Base-by-base conservation (phyloP, 2,113 vertebrate species). In the Castor canadensis region DNA sequence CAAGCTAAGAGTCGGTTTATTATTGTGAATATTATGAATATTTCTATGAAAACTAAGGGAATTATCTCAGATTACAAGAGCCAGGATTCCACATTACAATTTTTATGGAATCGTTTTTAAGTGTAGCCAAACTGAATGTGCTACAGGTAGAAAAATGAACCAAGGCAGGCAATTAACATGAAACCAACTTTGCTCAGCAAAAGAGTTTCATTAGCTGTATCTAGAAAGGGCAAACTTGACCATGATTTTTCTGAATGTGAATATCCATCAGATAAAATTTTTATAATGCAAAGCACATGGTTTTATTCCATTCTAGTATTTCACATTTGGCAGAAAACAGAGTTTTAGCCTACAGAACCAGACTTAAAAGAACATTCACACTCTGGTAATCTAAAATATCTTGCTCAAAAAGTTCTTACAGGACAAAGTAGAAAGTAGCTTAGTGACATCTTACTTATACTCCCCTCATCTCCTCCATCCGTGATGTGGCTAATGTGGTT, bases 281-380 rank as follows among this genome's bases (percentile, higher is more conserved):
- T 96, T 60, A 90, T 99, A 99, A 99, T 95, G 95, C 96, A 98
- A 99, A 99, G 98, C 99, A 99, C 98, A 98, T 99, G 99, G 64
- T 97, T 98, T 98, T 98, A 98, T 97, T 96, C 97, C 98, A 96
- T 98, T 98, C 98, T 96, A 93, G 98, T 98, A 97, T 97, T 98
- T 97, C 98, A 97, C 97, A 98, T 98, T 98, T 99, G 98, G 98
- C 98, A 98, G 92, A 98, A 85, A 96, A 58, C 43, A 91, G 97
- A 97, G 95, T 92, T 97, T 97, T 95, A 97, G 98, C 98, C 98
- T 98, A 95, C 92, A 95, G 76, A 79, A 98, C 85, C 97, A 98
- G 98, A 98, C 98, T 97, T 95, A 95, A 95, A 96, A 96, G 75
- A 90, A 96, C 73, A 92, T 75, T 93, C 84, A 83, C 83, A 87